Evolutionary conservation across 1,140 invertebrate genomes (phyloP), one percentile per base, ranked within the genome.

Genomic region (Diorhabda carinulata): DNA sequence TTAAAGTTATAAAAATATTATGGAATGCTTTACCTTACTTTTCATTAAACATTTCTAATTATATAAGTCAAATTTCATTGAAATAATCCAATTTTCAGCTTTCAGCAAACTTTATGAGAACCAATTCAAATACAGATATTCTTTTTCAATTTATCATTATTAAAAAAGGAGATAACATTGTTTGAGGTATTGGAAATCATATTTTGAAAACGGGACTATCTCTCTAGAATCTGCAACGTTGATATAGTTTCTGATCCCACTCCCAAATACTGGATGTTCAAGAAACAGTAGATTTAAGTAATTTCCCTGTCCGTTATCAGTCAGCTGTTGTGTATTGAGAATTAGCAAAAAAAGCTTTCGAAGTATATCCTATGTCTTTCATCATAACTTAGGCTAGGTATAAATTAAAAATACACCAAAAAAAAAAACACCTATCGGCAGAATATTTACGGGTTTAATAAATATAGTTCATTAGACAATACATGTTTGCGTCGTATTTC

Each of bases 371-470:
- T 69, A 73, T 64, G 76, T 77, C 76, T 77, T 77, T 77, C 76
- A 77, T 71, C 75, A 77, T 74, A 69, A 70, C 71, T 76, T 73
- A 72, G 75, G 57, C 73, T 73, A 76, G 71, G 69, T 72, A 69
- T 74, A 67, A 69, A 72, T 64, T 70, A 61, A 52, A 52, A 52
- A 52, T 52, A 52, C 47, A 52, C 47, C 47, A 52, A 52, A 52
- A 52, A 52, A 43, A 56, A 43, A 41, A 59, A 71, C 60, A 43
- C 42, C 67, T 68, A 72, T 72, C 72, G 74, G 74, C 74, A 76
- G 74, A 76, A 76, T 68, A 74, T 72, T 69, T 76, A 76, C 74
- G 74, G 74, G 74, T 76, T 68, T 68, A 71, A 60, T 71, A 73
- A 64, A 52, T 65, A 72, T 61, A 67, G 64, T 66, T 68, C 47